phyloP scores from a whole-genome alignment of 2,797 vertebrate species.

The Phrynocephalus forsythii region DNA sequence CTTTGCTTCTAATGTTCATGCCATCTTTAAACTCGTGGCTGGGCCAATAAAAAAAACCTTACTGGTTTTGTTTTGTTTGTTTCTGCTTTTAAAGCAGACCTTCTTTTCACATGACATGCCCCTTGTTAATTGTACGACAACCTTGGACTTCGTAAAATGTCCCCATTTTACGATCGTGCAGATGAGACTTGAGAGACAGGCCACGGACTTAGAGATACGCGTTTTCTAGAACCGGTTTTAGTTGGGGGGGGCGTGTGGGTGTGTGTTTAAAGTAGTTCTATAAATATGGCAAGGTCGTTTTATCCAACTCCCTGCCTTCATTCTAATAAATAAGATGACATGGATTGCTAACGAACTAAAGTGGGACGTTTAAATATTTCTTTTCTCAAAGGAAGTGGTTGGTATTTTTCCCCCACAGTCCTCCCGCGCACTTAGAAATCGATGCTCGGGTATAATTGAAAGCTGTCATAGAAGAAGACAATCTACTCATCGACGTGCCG shows the following conservation, averaged over 20 bases:
- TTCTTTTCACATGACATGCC: background rate
- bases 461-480: constrained; percentile 54
- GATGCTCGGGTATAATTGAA: constrained; percentile 49
- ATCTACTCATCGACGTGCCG: constrained; percentile 2
- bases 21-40: background rate
- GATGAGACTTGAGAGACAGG: background rate
- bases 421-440: constrained; percentile 17
- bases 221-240: background rate
- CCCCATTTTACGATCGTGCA: constrained; percentile 13
- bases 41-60: background rate
- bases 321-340: background rate
- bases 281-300: accelerated
- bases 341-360: constrained; percentile 1
- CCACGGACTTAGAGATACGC: background rate
- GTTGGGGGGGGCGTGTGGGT: background rate
- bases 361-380: constrained; percentile 18
- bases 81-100: background rate
- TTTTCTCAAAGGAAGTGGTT: constrained; percentile 34
- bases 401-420: constrained; percentile 21
- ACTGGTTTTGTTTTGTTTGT: no score
- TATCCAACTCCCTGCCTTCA: no score
- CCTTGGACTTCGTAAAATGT: background rate
- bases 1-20: background rate
- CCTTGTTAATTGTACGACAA: background rate
- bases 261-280: background rate